Conservation (phyloP, 1,140 invertebrate genomes). For the Ylistrum balloti region DNA sequence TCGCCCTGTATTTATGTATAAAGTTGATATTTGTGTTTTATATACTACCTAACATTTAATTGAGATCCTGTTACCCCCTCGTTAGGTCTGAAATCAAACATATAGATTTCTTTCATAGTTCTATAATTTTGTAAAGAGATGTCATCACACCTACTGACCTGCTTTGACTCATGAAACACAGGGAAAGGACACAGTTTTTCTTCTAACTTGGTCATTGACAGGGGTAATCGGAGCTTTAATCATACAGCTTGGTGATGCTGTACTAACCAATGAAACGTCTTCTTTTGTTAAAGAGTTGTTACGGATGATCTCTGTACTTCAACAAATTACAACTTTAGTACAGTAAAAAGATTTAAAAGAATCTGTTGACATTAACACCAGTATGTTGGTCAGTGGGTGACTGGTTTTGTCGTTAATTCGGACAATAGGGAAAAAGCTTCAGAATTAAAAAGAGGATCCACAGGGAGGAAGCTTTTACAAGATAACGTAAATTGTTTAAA, state of each 20-base stretch:
- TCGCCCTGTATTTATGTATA: too few species aligned
- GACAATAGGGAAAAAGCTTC: too few species aligned
- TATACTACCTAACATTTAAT: neutral
- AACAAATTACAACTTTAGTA: neutral
- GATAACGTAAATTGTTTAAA: too few species aligned
- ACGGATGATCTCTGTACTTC: neutral
- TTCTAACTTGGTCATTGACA: constrained; percentile 7
- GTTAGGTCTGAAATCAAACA: neutral
- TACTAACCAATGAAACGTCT: neutral
- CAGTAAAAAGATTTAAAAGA: neutral
- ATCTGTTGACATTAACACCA: neutral
- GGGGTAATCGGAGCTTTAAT: neutral
- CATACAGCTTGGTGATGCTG: neutral
- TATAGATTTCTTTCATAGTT: neutral
- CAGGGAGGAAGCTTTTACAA: too few species aligned
- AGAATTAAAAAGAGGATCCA: too few species aligned
- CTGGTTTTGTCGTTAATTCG: neutral
- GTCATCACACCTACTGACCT: neutral
- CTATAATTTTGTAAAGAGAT: neutral
- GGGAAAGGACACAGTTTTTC: neutral
- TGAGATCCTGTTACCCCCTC: neutral
- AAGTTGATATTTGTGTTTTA: neutral
- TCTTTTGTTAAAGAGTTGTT: neutral
- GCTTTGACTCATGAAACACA: neutral
- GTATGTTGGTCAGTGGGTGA: constrained; percentile 2